phyloP scores from a whole-genome alignment of 2,888 invertebrate genomes.

The Cyclophora albipunctata region DNA sequence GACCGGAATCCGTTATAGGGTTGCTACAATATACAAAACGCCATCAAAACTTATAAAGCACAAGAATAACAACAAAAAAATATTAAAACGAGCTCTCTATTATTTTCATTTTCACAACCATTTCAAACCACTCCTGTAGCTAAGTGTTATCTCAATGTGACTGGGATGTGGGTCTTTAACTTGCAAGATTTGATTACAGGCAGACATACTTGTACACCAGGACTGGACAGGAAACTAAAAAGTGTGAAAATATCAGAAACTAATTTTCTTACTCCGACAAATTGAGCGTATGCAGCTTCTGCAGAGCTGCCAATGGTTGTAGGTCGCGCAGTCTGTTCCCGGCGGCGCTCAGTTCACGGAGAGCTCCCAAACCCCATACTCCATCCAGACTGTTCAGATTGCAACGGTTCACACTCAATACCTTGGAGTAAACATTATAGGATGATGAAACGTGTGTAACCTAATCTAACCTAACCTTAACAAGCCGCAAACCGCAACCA shows the following conservation, averaged over 20 bases:
- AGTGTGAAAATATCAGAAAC: no score
- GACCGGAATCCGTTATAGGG: slow-evolving; percentile 50
- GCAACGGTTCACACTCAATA: slow-evolving; percentile 77
- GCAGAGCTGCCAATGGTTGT: slow-evolving; percentile 76
- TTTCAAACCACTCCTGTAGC: no score
- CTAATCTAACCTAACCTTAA: no score
- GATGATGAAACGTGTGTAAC: not conserved
- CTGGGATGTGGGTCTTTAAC: no score
- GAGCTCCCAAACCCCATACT: slow-evolving; percentile 76
- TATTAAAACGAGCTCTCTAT: no score
- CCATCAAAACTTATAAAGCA: not conserved
- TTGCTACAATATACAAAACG: slow-evolving; percentile 34
- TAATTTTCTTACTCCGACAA: slow-evolving; percentile 50
- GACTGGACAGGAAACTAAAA: no score
- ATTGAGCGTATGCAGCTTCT: slow-evolving; percentile 70
- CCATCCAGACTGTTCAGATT: slow-evolving; percentile 80
- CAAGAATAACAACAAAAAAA: slow-evolving; percentile 1
- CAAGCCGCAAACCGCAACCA: no score
- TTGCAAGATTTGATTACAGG: no score
- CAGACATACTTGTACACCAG: no score
- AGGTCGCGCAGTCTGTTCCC: slow-evolving; percentile 78
- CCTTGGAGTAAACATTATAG: slow-evolving; percentile 27
- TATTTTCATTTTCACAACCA: no score
- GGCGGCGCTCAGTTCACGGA: slow-evolving; percentile 78
- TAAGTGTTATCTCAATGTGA: no score